Base-by-base conservation (phyloP, 2,888 invertebrate genomes). In the Allygus modestus region DNA sequence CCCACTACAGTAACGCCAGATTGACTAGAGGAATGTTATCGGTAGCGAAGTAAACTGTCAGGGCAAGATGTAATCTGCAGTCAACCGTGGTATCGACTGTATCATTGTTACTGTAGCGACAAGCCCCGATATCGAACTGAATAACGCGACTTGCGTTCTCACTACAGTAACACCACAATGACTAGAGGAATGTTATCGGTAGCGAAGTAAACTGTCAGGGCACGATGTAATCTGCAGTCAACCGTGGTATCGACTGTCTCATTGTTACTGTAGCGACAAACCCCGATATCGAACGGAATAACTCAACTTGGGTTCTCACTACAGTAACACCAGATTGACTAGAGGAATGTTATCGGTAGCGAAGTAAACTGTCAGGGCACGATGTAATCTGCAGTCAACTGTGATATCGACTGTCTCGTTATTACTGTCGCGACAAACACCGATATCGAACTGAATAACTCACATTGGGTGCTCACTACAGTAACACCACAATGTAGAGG, bases 221-320 rank as follows among this genome's bases (percentile, higher is more conserved):
- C 51, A 51, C 51, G n/a, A 51, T n/a, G n/a, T 51, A 7, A 17
- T 51, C 17, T 17, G n/a, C 51, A n/a, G 51, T 51, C 51, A 15
- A 51, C n/a, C 51, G 51, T 51, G 51, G 15, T 51, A 51, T 51
- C 51, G 51, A 51, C 11, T 51, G 51, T 51, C n/a, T 12, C 51
- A 15, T 51, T 17, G 51, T 51, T 51, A 15, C 15, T 17, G 11
- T 9, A n/a, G n/a, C n/a, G n/a, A n/a, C n/a, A n/a, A n/a, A n/a
- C n/a, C 15, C 51, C 51, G 51, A 51, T n/a, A n/a, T n/a, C n/a
- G n/a, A n/a, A n/a, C n/a, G n/a, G n/a, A n/a, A n/a, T 17, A 51
- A 9, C 37, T 51, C n/a, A 51, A 51, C 51, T 51, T 37, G 37
- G 4, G 11, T 37, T 37, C 7, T 37, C 37, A 11, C 37, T 37